Evolutionary conservation across 2,888 invertebrate species (phyloP), one percentile per base, ranked within the genome.

Genomic region (Rhimphoctona megacephalus): DNA sequence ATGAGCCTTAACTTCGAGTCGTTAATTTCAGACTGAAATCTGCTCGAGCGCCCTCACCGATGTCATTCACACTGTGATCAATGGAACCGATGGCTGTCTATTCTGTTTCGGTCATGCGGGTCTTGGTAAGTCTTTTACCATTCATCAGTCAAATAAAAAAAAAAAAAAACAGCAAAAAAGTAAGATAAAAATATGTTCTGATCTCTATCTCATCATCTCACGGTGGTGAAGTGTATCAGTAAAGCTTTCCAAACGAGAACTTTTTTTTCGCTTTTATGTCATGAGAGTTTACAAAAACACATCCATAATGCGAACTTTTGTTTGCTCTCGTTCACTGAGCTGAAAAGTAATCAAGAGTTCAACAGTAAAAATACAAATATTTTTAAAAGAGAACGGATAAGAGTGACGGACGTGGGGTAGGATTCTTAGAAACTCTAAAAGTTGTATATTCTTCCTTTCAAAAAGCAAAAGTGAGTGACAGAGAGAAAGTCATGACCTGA

Each of bases 21-120:
- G 88, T 92, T 91, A 94, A 93, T 96, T 97, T 33, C 96, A 99
- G 98, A 97, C 97, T 91, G 99, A 99, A 95, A 96, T 99, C 89
- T 98, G 98, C 94, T 97, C 98, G 88, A 97, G 97, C 92, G 98
- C 98, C 76, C 95, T 99, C 91, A 98, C 98, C 86, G 99, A 99
- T 94, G 98, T 99, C 92, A 97, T 99, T 91, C 98, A 98, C 93
- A 98, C 98, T 61, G 99, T 99, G 90, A 97, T 99, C 94, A 98
- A 98, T 92, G 99, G 99, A 69, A 98, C 97, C 61, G 99, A 99
- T 94, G 98, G 98, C 89, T 98, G 98, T 95, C 96, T 98, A 92
- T 97, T 98, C 94, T 97, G 98, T 95, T 97, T 98, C 93, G 98
- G 98, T 94, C 98, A 98, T 95, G 97, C 98, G 89, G 97, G 97